Percentiles rank a stretch among this genome's conserved stretches.
These are phyloP conservation scores for Solen grandis DNA, from an alignment of 1,140 invertebrate genomes.

Conservation along the genomic window DNA sequence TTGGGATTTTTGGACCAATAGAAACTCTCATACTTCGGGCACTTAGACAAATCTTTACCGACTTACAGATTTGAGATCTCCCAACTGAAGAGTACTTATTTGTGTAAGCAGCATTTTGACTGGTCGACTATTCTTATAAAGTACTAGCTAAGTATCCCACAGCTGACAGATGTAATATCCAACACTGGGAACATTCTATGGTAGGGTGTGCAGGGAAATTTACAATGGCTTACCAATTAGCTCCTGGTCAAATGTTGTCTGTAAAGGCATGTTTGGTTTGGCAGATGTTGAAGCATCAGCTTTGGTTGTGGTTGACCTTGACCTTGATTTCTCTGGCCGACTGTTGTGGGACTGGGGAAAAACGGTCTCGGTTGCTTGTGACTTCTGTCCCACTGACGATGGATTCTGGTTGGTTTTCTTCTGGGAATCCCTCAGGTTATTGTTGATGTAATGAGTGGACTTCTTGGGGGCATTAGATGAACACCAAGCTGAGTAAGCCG, in stretches of 20 bases:
- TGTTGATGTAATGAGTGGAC: constrained; percentile 77
- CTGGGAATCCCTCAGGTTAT: constrained; percentile 74
- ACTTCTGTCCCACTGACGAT: constrained; percentile 46
- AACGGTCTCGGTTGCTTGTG: constrained; percentile 36
- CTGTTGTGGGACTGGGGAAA: constrained; percentile 16
- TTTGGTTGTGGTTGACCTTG: constrained; percentile 14
- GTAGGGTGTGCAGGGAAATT: too few species aligned
- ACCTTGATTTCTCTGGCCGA: constrained; percentile 14
- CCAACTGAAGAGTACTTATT: too few species aligned
- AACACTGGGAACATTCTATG: too few species aligned
- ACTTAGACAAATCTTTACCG: too few species aligned
- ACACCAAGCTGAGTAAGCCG: constrained; percentile 61
- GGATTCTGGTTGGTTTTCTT: constrained; percentile 73
- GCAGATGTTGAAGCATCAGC: constrained; percentile 24
- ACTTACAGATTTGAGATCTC: too few species aligned
- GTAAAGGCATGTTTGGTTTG: constrained; percentile 59
- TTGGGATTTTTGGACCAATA: too few species aligned
- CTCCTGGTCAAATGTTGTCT: constrained; percentile 69
- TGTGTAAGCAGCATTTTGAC: too few species aligned
- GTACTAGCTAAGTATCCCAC: too few species aligned
- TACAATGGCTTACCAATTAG: constrained; percentile 70
- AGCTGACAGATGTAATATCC: too few species aligned
- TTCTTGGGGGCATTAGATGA: constrained; percentile 65
- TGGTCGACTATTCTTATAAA: too few species aligned
- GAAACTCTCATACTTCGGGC: too few species aligned